These are phyloP conservation scores for Drosophila ercepeae DNA, from an alignment of 1,140 invertebrate genomes.

Conservation along the genomic window DNA sequence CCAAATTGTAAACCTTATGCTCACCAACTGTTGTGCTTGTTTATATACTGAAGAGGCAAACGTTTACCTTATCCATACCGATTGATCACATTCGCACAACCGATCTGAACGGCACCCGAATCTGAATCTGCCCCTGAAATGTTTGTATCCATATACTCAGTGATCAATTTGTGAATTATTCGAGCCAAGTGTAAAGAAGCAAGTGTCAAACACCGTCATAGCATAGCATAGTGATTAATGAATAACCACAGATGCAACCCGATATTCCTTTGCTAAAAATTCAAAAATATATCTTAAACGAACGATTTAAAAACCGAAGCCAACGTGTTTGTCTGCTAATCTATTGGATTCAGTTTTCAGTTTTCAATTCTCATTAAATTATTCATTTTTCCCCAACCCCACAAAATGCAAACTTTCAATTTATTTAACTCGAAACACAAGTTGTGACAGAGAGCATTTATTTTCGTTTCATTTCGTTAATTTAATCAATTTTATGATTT, in stretches of 20 bases:
- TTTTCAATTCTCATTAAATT: constrained; percentile 49
- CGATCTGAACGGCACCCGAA: constrained; percentile 6
- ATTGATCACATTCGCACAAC: constrained; percentile 7
- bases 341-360: constrained; percentile 58
- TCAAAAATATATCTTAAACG: constrained; percentile 47
- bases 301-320: constrained; percentile 66
- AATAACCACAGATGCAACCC: constrained; percentile 33
- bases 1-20: constrained; percentile 78
- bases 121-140: constrained; percentile 30
- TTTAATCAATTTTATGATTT: constrained; percentile 10
- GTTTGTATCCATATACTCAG: constrained; percentile 44
- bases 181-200: constrained; percentile 37
- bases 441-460: background rate
- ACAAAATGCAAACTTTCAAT: background rate
- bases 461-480: constrained; percentile 21
- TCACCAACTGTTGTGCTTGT: constrained; percentile 80
- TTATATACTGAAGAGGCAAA: constrained; percentile 45
- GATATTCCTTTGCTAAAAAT: constrained; percentile 11
- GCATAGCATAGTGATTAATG: constrained; percentile 48
- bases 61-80: constrained; percentile 48
- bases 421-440: background rate
- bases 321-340: constrained; percentile 75
- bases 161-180: constrained; percentile 17
- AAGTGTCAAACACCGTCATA: constrained; percentile 13
- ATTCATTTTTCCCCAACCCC: background rate